phyloP scores from a whole-genome alignment of 2,888 invertebrate genomes.

The Pristionchus japonicus region DNA sequence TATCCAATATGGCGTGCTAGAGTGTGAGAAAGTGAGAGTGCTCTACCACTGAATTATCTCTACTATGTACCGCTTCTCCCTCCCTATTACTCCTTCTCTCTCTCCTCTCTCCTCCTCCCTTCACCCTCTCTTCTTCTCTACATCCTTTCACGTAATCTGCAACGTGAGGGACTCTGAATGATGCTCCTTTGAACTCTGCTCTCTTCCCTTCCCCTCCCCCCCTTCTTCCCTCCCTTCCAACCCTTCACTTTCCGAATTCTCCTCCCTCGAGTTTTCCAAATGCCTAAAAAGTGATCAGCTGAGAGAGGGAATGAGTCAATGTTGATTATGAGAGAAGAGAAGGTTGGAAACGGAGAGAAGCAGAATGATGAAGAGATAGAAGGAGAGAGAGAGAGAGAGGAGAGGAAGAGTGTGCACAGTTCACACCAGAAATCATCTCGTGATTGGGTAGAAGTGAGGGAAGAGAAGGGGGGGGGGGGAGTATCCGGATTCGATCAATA shows the following conservation, averaged over 20 bases:
- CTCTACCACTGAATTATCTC: neutral
- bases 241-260: slow-evolving; percentile 17
- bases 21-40: neutral
- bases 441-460: neutral
- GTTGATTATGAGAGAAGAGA: neutral
- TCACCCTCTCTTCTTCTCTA: neutral
- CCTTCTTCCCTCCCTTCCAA: neutral
- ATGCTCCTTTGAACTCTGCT: neutral
- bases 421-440: neutral
- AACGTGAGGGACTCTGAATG: neutral
- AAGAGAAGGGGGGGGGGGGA: neutral
- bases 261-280: neutral
- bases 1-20: neutral
- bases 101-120: neutral
- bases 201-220: neutral
- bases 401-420: neutral
- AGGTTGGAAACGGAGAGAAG: neutral
- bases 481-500: neutral
- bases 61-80: neutral
- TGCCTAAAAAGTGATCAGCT: slow-evolving; percentile 29
- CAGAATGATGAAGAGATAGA: neutral
- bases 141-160: neutral
- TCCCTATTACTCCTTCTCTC: neutral
- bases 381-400: neutral
- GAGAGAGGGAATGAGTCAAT: slow-evolving; percentile 26